Percentiles rank a stretch among this genome's conserved stretches.
Conservation (phyloP, 2,113 vertebrate species). For the Vimba vimba region DNA sequence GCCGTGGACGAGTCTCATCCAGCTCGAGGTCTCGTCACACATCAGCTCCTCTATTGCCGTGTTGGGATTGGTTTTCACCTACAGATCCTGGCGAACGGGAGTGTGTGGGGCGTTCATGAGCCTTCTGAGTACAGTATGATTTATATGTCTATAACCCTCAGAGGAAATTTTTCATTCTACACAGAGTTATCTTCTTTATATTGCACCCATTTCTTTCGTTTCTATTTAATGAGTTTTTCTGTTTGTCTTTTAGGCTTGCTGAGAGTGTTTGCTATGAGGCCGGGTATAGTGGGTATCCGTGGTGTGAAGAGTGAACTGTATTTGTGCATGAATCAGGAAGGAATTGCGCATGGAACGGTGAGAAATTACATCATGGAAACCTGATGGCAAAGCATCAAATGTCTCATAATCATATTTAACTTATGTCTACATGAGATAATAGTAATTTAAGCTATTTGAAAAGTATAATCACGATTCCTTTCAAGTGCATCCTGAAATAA, state of each 20-base stretch:
- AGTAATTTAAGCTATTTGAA: neutral
- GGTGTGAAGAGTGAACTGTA: slow-evolving; percentile 67
- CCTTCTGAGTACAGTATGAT: slow-evolving; percentile 71
- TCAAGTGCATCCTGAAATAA: neutral
- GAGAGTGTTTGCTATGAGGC: slow-evolving; percentile 69
- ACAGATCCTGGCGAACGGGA: slow-evolving; percentile 68
- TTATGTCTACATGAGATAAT: neutral
- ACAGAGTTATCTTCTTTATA: neutral
- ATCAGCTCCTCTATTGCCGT: slow-evolving; percentile 73
- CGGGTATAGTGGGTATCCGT: slow-evolving; percentile 71
- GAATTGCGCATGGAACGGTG: slow-evolving; percentile 66
- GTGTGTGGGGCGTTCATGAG: slow-evolving; percentile 67
- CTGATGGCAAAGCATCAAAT: neutral
- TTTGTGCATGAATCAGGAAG: slow-evolving; percentile 70
- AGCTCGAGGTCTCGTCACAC: slow-evolving; percentile 35
- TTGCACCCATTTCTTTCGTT: neutral
- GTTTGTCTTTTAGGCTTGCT: slow-evolving; percentile 62
- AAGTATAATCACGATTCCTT: neutral
- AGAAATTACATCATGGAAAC: neutral
- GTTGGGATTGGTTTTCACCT: slow-evolving; percentile 77
- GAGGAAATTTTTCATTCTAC: neutral
- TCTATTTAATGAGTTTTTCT: neutral
- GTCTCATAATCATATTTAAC: neutral
- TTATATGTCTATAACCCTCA: neutral
- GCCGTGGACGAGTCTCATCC: slow-evolving; percentile 47